Percentiles rank a stretch among this genome's conserved stretches.
phyloP scores from a whole-genome alignment of 35 echinoderm and acorn worm species.

The Lytechinus variegatus region DNA sequence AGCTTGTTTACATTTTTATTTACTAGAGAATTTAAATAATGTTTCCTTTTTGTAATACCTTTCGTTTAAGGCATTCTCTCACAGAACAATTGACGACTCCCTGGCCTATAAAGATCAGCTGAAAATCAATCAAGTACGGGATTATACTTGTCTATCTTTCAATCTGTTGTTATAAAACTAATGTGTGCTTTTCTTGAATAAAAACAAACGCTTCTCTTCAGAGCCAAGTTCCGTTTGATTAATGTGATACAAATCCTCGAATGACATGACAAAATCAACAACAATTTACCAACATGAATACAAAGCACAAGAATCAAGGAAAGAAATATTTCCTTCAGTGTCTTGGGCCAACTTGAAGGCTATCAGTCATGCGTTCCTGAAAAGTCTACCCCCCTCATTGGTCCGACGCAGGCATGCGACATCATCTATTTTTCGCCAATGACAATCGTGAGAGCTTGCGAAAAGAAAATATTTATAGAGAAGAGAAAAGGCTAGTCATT shows the following conservation, averaged over 20 bases:
- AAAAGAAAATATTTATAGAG: slow-evolving; percentile 15
- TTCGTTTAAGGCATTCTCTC: neutral
- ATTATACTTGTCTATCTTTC: neutral
- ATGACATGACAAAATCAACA: neutral
- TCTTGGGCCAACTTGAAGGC: neutral
- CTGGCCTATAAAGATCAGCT: neutral
- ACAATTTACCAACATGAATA: neutral
- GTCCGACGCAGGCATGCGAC: neutral
- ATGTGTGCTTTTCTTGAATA: slow-evolving; percentile 7
- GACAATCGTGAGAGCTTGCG: neutral
- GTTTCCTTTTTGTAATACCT: neutral
- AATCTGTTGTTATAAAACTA: neutral
- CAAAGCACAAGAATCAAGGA: neutral
- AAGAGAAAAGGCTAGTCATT: neutral
- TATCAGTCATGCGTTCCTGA: neutral
- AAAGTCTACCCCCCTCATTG: neutral
- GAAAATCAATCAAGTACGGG: neutral
- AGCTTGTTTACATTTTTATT: neutral
- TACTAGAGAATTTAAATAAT: neutral
- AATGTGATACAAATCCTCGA: neutral
- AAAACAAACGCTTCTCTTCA: neutral
- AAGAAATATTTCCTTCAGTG: neutral
- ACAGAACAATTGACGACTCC: neutral
- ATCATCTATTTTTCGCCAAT: neutral
- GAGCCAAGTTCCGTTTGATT: neutral